These are phyloP conservation scores for Myotis brandtii DNA, from an alignment of 2,113 vertebrate genomes.

Conservation along the genomic window DNA sequence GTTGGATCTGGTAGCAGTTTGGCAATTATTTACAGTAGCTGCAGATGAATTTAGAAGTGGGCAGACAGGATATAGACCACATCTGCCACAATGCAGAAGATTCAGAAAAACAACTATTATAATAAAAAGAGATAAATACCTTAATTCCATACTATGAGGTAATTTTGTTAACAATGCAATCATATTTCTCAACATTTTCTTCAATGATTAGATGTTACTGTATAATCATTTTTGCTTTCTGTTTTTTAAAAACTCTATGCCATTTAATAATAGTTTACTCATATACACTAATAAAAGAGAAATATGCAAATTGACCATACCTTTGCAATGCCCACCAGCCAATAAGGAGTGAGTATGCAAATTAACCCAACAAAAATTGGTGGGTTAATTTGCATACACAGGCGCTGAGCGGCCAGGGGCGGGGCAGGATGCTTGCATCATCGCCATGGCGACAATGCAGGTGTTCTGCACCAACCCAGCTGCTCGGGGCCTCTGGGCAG, in stretches of 20 bases:
- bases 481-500: too few relatives aligned
- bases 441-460: too few relatives aligned
- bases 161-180: neutral
- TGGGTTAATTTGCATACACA: too few relatives aligned
- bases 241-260: neutral
- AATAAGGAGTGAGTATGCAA: too few relatives aligned
- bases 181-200: conserved; percentile 31
- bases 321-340: too few relatives aligned
- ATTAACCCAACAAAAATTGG: too few relatives aligned
- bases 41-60: neutral
- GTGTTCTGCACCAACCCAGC: too few relatives aligned
- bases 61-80: neutral
- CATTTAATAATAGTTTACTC: neutral
- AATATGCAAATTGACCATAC: too few relatives aligned
- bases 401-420: too few relatives aligned
- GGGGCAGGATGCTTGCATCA: too few relatives aligned
- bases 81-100: neutral
- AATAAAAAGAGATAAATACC: neutral
- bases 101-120: neutral
- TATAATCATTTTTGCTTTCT: neutral
- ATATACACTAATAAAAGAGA: too few relatives aligned
- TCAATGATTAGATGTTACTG: conserved; percentile 15
- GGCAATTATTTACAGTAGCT: neutral
- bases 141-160: neutral
- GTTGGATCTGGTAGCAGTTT: neutral